These are phyloP conservation scores for Pristionchus entomophagus DNA, from an alignment of 2,888 invertebrate genomes.

Conservation along the genomic window DNA sequence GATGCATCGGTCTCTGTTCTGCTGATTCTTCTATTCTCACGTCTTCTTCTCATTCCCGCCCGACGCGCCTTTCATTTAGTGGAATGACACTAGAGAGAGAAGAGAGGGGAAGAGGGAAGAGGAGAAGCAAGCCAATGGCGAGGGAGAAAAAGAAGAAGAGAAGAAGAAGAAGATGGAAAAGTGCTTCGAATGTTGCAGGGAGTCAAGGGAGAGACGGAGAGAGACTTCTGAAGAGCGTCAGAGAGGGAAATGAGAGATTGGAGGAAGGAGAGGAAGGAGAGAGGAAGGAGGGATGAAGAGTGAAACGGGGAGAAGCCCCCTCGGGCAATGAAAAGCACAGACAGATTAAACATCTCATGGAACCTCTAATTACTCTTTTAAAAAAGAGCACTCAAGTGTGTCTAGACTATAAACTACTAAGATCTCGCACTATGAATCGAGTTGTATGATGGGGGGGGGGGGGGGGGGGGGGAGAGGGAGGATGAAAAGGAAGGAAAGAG, in stretches of 20 bases:
- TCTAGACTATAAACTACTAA: not conserved
- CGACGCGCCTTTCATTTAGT: not conserved
- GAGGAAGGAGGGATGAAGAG: not conserved
- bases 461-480: no score
- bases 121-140: not conserved
- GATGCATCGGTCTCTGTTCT: no score
- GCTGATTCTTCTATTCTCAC: no score
- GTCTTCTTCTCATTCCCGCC: not conserved
- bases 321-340: not conserved
- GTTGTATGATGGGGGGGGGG: not conserved
- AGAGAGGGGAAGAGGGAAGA: not conserved
- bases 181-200: constrained; percentile 24
- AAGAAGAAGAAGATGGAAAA: constrained; percentile 16
- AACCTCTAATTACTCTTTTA: no score
- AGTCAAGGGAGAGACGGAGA: not conserved
- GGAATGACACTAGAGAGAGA: constrained; percentile 3
- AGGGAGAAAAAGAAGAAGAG: not conserved
- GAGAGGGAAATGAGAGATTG: not conserved
- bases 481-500: not conserved
- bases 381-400: not conserved
- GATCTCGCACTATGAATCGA: not conserved
- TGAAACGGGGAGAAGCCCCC: not conserved
- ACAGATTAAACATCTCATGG: not conserved
- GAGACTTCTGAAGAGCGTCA: constrained; percentile 11
- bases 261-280: not conserved